These are phyloP conservation scores for Ochotona princeps DNA, from an alignment of 2,113 vertebrate species.

Conservation along the genomic window DNA sequence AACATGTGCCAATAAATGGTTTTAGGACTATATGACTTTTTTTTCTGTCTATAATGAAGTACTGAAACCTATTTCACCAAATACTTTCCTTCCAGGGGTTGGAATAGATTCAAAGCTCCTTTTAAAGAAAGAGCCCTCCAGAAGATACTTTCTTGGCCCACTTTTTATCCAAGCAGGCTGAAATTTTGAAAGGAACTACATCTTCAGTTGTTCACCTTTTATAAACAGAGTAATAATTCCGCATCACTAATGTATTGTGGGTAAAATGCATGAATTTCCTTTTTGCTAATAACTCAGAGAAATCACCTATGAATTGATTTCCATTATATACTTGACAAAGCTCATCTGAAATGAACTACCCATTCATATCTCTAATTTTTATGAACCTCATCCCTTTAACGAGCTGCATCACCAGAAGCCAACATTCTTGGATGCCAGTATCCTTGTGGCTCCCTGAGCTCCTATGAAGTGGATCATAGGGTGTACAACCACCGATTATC, in stretches of 20 bases:
- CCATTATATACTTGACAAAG: neutral
- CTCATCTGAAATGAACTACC: neutral
- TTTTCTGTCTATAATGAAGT: conserved; percentile 23
- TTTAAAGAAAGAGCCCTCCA: conserved; percentile 31
- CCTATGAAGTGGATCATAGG: neutral
- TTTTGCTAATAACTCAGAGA: neutral
- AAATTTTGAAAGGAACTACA: neutral
- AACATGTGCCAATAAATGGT: neutral
- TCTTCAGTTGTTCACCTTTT: conserved; percentile 4
- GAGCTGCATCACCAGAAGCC: neutral
- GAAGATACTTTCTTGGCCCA: neutral
- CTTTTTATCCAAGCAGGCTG: neutral
- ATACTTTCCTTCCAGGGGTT: neutral
- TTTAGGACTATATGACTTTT: neutral
- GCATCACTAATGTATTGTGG: neutral
- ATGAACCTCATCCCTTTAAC: neutral
- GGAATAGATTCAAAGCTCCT: neutral
- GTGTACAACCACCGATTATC: neutral
- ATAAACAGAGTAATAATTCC: neutral
- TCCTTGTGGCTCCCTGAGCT: neutral
- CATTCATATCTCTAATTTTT: neutral
- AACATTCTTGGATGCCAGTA: neutral
- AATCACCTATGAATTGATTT: neutral
- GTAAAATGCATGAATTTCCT: neutral
- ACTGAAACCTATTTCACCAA: neutral